Percentiles rank a stretch among this genome's conserved stretches.
Conservation (phyloP, 2,113 vertebrate species). For the Brachionichthys hirsutus region DNA sequence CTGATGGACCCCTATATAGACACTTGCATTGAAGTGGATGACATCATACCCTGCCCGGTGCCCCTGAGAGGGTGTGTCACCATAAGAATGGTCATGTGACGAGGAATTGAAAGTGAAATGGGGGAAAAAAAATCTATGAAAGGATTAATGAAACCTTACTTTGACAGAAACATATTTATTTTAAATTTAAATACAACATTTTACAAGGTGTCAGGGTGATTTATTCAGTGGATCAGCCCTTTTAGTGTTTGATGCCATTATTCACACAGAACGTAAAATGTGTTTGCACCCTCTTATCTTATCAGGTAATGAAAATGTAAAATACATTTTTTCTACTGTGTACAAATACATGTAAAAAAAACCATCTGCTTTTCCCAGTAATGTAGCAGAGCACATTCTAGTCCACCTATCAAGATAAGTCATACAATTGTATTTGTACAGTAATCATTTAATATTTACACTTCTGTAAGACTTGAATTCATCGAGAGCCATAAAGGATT, state of each 20-base stretch:
- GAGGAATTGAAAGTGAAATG: not conserved
- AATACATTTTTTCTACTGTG: not conserved
- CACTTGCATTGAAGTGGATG: conserved; percentile 78
- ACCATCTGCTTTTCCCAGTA: not conserved
- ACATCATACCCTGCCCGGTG: conserved; percentile 81
- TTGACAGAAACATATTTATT: conserved; percentile 8
- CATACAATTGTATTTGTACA: not conserved
- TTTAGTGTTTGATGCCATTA: not conserved
- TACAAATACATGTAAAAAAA: conserved; percentile 1
- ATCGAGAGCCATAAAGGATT: conserved; percentile 5
- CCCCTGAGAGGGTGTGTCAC: conserved; percentile 83
- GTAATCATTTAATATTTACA: not conserved
- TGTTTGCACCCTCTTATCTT: not conserved
- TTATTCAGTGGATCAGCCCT: conserved; percentile 30
- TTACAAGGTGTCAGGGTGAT: not conserved
- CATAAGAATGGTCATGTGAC: conserved; percentile 54
- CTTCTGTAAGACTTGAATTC: conserved; percentile 3
- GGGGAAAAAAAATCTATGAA: no score
- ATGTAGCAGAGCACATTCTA: not conserved
- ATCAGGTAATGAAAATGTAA: not conserved
- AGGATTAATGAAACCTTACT: conserved; percentile 14
- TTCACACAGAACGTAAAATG: not conserved
- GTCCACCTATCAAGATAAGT: conserved; percentile 9
- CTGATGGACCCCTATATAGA: conserved; percentile 85
- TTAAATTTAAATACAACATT: conserved; percentile 5